Conservation (phyloP, 2,113 vertebrate species). For the Oreotragus oreotragus region DNA sequence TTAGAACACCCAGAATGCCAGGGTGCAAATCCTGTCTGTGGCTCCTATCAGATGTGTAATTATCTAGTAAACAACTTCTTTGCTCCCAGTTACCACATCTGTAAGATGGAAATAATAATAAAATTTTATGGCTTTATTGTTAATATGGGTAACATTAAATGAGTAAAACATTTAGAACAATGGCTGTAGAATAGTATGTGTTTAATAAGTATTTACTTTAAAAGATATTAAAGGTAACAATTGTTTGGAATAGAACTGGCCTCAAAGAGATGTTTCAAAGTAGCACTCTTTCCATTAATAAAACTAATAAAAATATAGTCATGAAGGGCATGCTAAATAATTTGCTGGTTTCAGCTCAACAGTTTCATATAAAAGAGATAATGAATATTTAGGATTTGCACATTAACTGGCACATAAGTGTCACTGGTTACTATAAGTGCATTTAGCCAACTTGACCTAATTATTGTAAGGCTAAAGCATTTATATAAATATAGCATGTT, state of each 20-base stretch:
- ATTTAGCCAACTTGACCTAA: constrained; percentile 39
- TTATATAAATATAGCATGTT: neutral
- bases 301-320: neutral
- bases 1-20: neutral
- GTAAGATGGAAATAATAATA: neutral
- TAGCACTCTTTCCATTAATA: neutral
- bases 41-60: neutral
- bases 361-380: neutral
- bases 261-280: neutral
- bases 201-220: neutral
- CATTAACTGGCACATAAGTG: neutral
- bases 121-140: neutral
- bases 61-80: neutral
- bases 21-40: neutral
- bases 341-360: neutral
- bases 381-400: constrained; percentile 3
- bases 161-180: neutral
- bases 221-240: neutral
- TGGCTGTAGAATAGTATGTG: neutral
- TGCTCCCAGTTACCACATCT: neutral
- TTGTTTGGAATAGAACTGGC: neutral
- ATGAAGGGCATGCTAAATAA: neutral
- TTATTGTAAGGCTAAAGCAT: constrained; percentile 24
- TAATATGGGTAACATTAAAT: neutral
- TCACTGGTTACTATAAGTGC: neutral